phyloP scores from a whole-genome alignment of 2,113 vertebrate species.

The Sialia sialis region DNA sequence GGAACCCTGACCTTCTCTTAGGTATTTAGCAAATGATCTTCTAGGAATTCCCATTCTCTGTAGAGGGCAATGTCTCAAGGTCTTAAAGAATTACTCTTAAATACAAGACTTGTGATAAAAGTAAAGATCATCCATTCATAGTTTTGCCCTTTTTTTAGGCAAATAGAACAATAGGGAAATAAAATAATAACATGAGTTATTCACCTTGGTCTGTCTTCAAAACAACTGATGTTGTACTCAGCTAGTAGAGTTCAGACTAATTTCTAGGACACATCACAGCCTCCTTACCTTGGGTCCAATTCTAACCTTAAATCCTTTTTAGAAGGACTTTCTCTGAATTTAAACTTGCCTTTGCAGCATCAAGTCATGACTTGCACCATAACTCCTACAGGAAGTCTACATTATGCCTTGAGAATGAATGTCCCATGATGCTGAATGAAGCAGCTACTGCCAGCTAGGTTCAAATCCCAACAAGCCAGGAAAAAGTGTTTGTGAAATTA shows the following conservation, averaged over 20 bases:
- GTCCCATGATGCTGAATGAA: background rate
- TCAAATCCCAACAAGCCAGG: background rate
- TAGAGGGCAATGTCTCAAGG: background rate
- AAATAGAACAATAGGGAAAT: background rate
- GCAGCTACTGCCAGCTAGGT: background rate
- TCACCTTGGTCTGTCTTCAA: background rate
- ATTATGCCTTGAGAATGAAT: background rate
- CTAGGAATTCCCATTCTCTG: background rate
- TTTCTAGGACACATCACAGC: background rate
- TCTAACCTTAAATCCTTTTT: background rate
- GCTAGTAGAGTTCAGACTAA: background rate
- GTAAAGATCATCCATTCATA: background rate
- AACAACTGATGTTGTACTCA: background rate
- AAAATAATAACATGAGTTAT: background rate
- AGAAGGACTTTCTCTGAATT: background rate
- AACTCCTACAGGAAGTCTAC: background rate
- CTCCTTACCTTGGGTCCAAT: background rate
- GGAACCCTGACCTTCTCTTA: background rate
- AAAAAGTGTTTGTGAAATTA: background rate
- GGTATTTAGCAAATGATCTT: background rate
- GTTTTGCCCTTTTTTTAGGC: background rate
- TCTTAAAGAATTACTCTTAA: background rate
- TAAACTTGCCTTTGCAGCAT: background rate
- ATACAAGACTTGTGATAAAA: background rate
- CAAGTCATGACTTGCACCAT: rapidly evolving